Evolutionary conservation across 2,113 vertebrate genomes (phyloP), one percentile per base, ranked within the genome.

Genomic region (Fregetta grallaria): DNA sequence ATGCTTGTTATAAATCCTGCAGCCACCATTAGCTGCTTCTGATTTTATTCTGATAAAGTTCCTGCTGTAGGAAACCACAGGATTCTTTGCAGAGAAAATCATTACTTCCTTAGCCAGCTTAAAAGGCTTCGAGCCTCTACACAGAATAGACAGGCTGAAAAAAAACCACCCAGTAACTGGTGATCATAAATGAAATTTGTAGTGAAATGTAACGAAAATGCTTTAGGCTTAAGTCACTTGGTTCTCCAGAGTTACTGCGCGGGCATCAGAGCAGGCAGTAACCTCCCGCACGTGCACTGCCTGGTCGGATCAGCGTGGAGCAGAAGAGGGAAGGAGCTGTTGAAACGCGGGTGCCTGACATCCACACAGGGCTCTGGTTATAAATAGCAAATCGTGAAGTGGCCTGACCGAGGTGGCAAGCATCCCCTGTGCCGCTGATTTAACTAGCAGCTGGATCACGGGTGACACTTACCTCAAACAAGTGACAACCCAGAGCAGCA

Each of bases 1-100:
- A 42, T 11, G 42, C 79, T 74, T 89, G 55, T 66, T 76, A 90
- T 78, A 70, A 96, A 89, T 91, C 95, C 93, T 86, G 63, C 49
- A 91, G 81, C 65, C 56, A 88, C 76, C 61, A 94, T 79, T 87
- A 95, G 78, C 68, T 93, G 77, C 56, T 86, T 84, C 87, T 81
- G 79, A 95, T 81, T 94, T 95, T 79, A 77, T 79, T 95, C 63
- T 63, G 91, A 77, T 76, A 76, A 74, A 93, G 72, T 68, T 93
- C 49, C 50, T 96, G 47, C 63, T 88, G 49, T 52, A 96, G 86
- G 86, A 97, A 96, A 96, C 56, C 88, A 94, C 79, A 94, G 86
- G 87, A 86, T 92, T 78, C 72, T 96, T 92, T 70, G 72, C 56
- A 88, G 40, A 81, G 73, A 96, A 96, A 97, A 94, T 86, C 53